Conservation (phyloP, 2,113 vertebrate genomes). For the Saimiri boliviensis region DNA sequence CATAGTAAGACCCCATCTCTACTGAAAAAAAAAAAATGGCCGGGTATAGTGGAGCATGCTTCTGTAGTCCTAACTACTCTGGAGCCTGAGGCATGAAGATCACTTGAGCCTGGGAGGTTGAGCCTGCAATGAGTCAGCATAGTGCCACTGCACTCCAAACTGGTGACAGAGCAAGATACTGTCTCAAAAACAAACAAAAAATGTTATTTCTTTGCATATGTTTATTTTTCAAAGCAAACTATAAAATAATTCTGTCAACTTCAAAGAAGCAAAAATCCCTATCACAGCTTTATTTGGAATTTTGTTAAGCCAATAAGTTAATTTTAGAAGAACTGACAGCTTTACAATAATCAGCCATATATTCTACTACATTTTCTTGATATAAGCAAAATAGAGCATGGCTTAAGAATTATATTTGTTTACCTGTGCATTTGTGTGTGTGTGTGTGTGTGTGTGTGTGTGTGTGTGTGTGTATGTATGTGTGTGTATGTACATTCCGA, state of each 20-base stretch:
- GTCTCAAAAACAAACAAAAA: background rate
- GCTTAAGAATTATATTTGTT: background rate
- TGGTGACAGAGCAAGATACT: too few species aligned
- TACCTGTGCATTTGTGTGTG: background rate
- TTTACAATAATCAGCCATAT: background rate
- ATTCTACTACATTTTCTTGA: conserved; percentile 7
- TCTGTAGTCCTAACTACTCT: too few species aligned
- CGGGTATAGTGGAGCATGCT: too few species aligned
- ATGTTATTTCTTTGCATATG: background rate
- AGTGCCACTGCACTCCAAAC: too few species aligned
- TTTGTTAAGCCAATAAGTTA: conserved; percentile 9
- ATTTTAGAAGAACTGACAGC: background rate
- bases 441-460: background rate
- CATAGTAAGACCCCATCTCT: too few species aligned
- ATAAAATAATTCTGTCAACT: conserved; percentile 21
- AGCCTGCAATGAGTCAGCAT: too few species aligned
- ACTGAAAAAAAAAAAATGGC: too few species aligned
- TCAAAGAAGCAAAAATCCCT: conserved; percentile 5
- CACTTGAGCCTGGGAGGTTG: too few species aligned
- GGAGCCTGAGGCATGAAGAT: too few species aligned
- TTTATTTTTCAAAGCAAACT: background rate
- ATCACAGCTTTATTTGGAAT: background rate
- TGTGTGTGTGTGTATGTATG: background rate
- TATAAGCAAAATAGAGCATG: background rate
- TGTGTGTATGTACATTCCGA: background rate